phyloP scores from a whole-genome alignment of 2,888 invertebrate genomes.

The Pammene fasciana region DNA sequence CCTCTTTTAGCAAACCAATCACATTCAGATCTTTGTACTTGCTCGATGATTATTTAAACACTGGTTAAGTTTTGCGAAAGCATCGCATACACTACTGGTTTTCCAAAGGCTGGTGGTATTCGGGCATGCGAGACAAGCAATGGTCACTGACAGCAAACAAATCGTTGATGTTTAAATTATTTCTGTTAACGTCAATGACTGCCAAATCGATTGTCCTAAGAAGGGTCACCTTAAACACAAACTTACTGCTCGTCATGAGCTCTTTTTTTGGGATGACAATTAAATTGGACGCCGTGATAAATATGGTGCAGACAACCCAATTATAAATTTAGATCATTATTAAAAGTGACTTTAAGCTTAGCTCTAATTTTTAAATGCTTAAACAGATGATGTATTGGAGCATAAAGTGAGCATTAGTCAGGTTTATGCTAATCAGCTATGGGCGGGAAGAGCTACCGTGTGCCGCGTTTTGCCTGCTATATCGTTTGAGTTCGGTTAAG shows the following conservation, averaged over 20 bases:
- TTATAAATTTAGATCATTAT: conserved; percentile 2
- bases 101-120: too few species aligned
- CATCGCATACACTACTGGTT: not conserved
- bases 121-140: not conserved
- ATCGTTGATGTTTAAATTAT: not conserved
- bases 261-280: conserved; percentile 26
- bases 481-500: conserved; percentile 50
- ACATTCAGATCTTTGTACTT: conserved; percentile 31
- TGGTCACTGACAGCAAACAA: not conserved
- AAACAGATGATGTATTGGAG: not conserved
- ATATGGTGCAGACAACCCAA: conserved; percentile 7
- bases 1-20: conserved; percentile 32
- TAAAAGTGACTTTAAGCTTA: not conserved
- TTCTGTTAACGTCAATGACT: conserved; percentile 36
- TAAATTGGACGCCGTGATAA: conserved; percentile 9
- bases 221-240: conserved; percentile 38
- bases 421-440: conserved; percentile 28
- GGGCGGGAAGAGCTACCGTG: conserved; percentile 48
- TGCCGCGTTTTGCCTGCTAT: conserved; percentile 41
- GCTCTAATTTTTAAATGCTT: conserved; percentile 17
- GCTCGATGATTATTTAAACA: not conserved
- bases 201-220: conserved; percentile 38
- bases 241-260: conserved; percentile 16
- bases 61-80: not conserved
- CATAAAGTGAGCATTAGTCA: conserved; percentile 28